Base-by-base conservation (phyloP, 2,797 vertebrate genomes). In the Moxostoma hubbsi region DNA sequence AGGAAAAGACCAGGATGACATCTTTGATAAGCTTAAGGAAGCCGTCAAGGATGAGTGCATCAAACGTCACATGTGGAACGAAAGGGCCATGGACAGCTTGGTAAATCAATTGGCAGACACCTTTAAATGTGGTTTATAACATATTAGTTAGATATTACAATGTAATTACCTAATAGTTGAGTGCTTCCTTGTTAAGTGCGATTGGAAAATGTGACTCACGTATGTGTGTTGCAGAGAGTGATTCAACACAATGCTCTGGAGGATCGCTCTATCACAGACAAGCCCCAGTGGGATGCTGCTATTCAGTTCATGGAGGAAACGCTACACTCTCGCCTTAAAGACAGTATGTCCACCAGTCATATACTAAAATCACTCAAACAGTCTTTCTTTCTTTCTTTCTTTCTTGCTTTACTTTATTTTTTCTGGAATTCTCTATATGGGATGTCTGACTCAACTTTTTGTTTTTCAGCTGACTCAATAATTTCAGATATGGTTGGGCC, bases 291-390 rank as follows among this genome's bases (percentile, higher is more conserved):
- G 98, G 97, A 99, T 51, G 96, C 96, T 58, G 98, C 98, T 16
- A 99, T 99, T 87, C 95, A 96, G 87, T 99, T 99, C 80, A 99
- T 99, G 97, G 98, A 99, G 85, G 98, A 99, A 86, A 98, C 98
- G 0, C 91, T 99, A 78, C 95, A 96, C 67, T 93, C 95, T 18
- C 98, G 98, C 53, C 96, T 99, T 85, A 96, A 93, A 91, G 98
- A 99, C 87, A 99, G 98, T 99, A 92, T 69, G 97, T 57, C 55
- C n/a, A 10, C 16, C 18, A 24, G 7, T 73, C 43, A 16, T 47
- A 64, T 63, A 59, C 24, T 53, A 3, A 66, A 11, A 7, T 46
- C 13, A 63, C 16, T 55, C 11, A 16, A 3, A n/a, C 5, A 10
- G 11, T 43, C 54, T 47, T 68, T 69, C 11, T 55, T 10, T 5